Conservation (phyloP, 2,888 invertebrate genomes). For the Coelinius sp. region DNA sequence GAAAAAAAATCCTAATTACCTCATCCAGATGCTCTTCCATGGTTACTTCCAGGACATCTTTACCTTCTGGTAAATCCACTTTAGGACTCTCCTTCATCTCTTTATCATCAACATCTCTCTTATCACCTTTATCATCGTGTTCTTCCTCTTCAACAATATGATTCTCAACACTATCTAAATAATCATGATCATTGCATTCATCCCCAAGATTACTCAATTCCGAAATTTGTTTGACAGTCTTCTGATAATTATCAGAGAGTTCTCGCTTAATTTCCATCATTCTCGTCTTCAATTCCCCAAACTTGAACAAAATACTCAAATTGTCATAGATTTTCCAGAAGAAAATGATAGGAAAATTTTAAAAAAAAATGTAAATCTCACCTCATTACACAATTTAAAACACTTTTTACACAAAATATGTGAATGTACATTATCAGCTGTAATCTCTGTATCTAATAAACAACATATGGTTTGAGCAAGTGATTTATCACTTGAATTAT, state of each 20-base stretch:
- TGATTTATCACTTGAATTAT: slow-evolving; percentile 62
- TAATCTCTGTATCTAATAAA: slow-evolving; percentile 72
- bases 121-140: slow-evolving; percentile 2
- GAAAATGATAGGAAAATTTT: background rate
- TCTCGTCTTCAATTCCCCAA: slow-evolving; percentile 74
- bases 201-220: slow-evolving; percentile 56
- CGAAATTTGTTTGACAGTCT: slow-evolving; percentile 63
- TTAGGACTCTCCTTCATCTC: background rate
- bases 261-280: slow-evolving; percentile 73
- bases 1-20: no score
- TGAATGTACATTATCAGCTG: slow-evolving; percentile 73
- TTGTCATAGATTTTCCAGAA: background rate
- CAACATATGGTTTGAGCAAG: slow-evolving; percentile 70
- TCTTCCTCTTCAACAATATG: slow-evolving; percentile 41
- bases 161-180: slow-evolving; percentile 59
- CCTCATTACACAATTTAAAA: slow-evolving; percentile 75
- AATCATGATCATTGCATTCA: slow-evolving; percentile 67
- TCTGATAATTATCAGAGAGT: slow-evolving; percentile 72
- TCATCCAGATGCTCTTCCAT: background rate
- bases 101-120: background rate
- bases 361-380: slow-evolving; percentile 43
- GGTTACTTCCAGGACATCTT: background rate
- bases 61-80: background rate
- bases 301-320: slow-evolving; percentile 54
- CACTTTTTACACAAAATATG: slow-evolving; percentile 80